A percentile compares a stretch with the other conserved stretches of the same genome.
Evolutionary conservation across 2,797 vertebrate genomes (phyloP).

Genomic region (Mycteria americana): DNA sequence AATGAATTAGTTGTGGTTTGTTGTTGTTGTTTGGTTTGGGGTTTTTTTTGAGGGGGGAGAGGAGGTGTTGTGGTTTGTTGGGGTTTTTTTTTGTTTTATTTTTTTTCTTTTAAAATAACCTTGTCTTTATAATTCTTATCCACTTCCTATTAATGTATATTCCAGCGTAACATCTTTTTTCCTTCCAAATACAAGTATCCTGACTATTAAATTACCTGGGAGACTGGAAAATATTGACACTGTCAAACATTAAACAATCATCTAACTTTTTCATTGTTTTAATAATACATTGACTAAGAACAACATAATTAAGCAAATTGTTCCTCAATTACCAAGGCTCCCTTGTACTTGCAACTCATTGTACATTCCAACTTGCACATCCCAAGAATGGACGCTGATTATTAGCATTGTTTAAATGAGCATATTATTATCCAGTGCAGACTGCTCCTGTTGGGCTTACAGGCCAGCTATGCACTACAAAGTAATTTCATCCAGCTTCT

Average conservation of each 20-base stretch:
- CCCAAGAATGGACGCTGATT: background rate
- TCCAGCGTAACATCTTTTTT: background rate
- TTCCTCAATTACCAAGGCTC: background rate
- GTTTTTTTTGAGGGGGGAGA: no score
- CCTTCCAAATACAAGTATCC: background rate
- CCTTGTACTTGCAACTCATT: background rate
- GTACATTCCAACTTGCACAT: background rate
- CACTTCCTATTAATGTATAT: background rate
- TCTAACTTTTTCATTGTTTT: background rate
- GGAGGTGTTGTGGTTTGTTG: no score
- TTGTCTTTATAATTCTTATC: background rate
- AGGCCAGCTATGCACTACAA: background rate
- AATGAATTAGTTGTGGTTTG: background rate
- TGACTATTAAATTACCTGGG: background rate
- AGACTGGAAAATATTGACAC: background rate
- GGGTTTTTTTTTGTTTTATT: no score
- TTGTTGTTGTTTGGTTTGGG: background rate
- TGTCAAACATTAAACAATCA: background rate
- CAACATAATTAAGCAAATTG: background rate
- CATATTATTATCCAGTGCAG: background rate
- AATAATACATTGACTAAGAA: background rate
- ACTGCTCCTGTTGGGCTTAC: background rate
- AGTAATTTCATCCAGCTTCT: background rate
- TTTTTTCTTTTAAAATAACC: background rate
- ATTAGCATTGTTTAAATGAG: background rate